Evolutionary conservation across 2,888 invertebrate genomes (phyloP).

Genomic region (Chymomyza caudatula): DNA sequence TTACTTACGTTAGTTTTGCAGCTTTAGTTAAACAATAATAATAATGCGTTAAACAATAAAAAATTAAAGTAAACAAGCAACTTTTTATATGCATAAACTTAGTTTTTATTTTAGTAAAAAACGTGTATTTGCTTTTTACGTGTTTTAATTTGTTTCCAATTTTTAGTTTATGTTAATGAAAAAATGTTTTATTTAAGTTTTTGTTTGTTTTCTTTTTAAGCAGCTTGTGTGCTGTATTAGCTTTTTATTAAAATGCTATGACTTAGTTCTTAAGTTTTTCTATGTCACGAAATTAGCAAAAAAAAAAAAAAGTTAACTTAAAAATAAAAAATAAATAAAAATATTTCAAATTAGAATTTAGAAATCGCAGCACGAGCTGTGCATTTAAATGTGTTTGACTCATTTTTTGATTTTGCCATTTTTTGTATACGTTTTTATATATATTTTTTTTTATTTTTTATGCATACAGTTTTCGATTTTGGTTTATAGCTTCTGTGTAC

Average conservation of each 20-base stretch:
- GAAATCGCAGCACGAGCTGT: constrained; percentile 5
- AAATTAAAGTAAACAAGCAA: constrained; percentile 2
- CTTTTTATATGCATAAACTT: constrained; percentile 11
- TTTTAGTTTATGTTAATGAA: neutral
- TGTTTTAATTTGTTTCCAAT: neutral
- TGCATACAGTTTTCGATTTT: neutral
- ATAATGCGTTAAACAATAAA: neutral
- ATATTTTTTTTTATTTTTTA: neutral
- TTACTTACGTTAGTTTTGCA: too few species aligned
- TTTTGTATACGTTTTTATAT: neutral
- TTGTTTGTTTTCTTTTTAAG: too few species aligned
- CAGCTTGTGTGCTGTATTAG: too few species aligned
- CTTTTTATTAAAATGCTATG: constrained; percentile 48
- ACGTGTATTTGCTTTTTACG: neutral
- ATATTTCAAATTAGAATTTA: constrained; percentile 18
- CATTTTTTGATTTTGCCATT: neutral
- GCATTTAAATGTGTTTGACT: neutral
- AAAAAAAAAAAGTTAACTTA: neutral
- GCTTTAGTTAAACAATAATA: constrained; percentile 20
- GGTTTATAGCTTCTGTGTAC: constrained; percentile 2
- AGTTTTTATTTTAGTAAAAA: neutral
- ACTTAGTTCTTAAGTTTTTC: constrained; percentile 61
- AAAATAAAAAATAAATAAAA: constrained; percentile 10
- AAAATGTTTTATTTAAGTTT: neutral
- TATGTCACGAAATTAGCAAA: constrained; percentile 16